These are phyloP conservation scores for Thelaira solivaga DNA, from an alignment of 2,888 invertebrate genomes.

Conservation along the genomic window DNA sequence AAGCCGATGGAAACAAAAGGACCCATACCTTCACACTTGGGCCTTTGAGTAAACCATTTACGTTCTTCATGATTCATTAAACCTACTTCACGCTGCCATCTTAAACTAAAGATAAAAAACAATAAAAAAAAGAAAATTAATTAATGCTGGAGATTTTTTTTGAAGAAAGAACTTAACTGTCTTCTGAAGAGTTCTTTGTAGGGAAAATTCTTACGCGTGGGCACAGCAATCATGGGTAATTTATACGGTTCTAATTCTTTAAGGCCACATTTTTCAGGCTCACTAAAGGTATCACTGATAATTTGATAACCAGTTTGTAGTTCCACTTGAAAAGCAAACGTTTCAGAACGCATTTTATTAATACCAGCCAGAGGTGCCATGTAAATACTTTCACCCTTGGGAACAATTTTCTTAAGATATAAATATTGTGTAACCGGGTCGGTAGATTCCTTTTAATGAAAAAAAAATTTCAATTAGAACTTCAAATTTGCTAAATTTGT, in stretches of 20 bases:
- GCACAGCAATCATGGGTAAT: constrained; percentile 79
- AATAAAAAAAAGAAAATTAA: neutral
- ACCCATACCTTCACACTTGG: constrained; percentile 78
- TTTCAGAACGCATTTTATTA: constrained; percentile 78
- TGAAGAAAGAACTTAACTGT: constrained; percentile 66
- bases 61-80: constrained; percentile 78
- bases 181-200: constrained; percentile 79
- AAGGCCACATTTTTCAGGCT: constrained; percentile 81
- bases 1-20: constrained; percentile 80
- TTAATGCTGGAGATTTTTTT: neutral
- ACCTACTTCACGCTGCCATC: constrained; percentile 81
- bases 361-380: constrained; percentile 79
- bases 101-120: constrained; percentile 75
- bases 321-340: constrained; percentile 82
- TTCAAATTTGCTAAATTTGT: neutral
- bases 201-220: constrained; percentile 79
- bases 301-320: constrained; percentile 80
- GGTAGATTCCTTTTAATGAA: constrained; percentile 77
- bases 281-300: constrained; percentile 81
- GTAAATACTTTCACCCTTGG: constrained; percentile 79
- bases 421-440: constrained; percentile 79
- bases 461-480: neutral
- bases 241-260: constrained; percentile 80
- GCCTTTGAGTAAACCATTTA: constrained; percentile 79
- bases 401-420: constrained; percentile 79